Base-by-base conservation (phyloP, 2,888 invertebrate species). In the Orthonevra nobilis region DNA sequence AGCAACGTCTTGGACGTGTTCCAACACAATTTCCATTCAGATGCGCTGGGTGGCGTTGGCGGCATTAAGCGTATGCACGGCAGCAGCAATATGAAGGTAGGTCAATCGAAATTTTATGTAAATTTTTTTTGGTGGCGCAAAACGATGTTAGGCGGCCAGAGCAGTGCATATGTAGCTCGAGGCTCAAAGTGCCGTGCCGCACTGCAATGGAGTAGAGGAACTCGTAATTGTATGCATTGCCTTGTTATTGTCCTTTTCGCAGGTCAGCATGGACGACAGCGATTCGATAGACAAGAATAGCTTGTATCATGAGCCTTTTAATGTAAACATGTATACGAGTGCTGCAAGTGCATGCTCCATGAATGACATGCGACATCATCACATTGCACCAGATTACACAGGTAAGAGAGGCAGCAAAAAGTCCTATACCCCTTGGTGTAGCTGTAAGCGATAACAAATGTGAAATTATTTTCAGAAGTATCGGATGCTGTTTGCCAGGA, bases 351-450 rank as follows among this genome's bases (percentile, higher is more conserved):
- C 88, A 68, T 89, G 89, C 83, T 88, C 89, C 82, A 86, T 89
- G 83, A 89, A 89, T 84, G 89, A 89, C 87, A 87, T 89, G 84
- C 89, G 89, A 83, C 87, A 89, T 75, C 89, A 89, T 83, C 89
- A 89, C 83, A 89, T 89, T 86, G 91, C 91, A 85, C 91, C 91
- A 72, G 91, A 91, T 86, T 91, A 91, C 86, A 90, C 91, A 87
- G 91, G 91, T 91, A 89, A 89, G 87, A 85, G 20, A 83, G 69
- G 26, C 40, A n/a, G n/a, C n/a, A 30, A 28, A 54, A 6, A n/a
- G n/a, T n/a, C n/a, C n/a, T n/a, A n/a, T n/a, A n/a, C n/a, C n/a
- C n/a, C 5, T 23, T 3, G 23, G 23, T 4, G 3, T 23, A 5
- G 5, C 23, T 23, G 23, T 4, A 3, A 4, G 23, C 19, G 42